These are phyloP conservation scores for Exocentrus adspersus DNA, from an alignment of 2,888 invertebrate species.

Conservation along the genomic window DNA sequence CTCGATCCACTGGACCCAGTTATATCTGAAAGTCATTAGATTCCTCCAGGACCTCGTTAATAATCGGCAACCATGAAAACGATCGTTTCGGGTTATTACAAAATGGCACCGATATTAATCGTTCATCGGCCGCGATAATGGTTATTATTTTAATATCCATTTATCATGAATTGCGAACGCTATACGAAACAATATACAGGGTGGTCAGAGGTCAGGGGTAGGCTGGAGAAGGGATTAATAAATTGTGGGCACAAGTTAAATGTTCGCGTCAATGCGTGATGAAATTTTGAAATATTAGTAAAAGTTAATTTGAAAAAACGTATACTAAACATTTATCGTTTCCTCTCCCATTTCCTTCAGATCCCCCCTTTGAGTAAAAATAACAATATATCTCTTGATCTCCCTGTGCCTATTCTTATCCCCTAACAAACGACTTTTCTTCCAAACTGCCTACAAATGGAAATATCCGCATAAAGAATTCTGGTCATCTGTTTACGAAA, in stretches of 20 bases:
- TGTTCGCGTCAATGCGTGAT: too few species aligned
- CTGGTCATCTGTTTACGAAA: background rate
- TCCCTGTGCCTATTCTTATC: background rate
- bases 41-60: background rate
- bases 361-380: background rate
- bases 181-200: background rate
- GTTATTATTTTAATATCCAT: conserved; percentile 4
- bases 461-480: conserved; percentile 7
- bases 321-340: too few species aligned
- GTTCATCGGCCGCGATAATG: background rate
- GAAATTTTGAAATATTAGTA: too few species aligned
- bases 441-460: background rate
- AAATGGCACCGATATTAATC: conserved; percentile 5
- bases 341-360: background rate
- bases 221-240: background rate
- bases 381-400: background rate
- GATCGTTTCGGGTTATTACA: conserved; percentile 1
- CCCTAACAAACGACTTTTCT: background rate
- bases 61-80: background rate
- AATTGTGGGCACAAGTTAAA: too few species aligned
- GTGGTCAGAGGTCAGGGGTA: background rate
- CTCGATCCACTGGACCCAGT: too few species aligned
- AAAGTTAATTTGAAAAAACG: too few species aligned
- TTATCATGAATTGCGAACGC: background rate
- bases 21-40: conserved; percentile 9